Base-by-base conservation (phyloP, 1,140 invertebrate genomes). In the Proctacanthus coquilletti region DNA sequence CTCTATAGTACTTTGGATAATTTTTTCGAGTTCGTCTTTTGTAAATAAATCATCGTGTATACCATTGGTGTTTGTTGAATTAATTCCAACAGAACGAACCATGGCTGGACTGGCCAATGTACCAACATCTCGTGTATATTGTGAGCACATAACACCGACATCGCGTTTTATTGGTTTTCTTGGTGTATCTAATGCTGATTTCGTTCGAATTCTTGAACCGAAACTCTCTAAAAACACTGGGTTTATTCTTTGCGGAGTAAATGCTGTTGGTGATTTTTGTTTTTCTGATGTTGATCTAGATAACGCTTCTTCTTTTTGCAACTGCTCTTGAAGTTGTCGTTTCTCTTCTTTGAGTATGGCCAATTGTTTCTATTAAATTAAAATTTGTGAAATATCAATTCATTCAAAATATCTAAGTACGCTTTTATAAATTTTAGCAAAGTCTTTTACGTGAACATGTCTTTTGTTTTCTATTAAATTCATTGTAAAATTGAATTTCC, bases 311-410 rank as follows among this genome's bases (percentile, higher is more conserved):
- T 60, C 52, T 18, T 65, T 62, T 9, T 75, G 69, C 20, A 69
- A 57, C 49, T 74, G 69, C 19, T 68, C 57, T 34, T 70, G 49
- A 38, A 87, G 53, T 18, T 72, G 66, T 13, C 74, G 62, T 43
- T 84, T 84, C 56, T 86, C 82, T 45, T 81, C 73, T 49, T 80
- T 74, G 35, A 86, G 53, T 19, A 74, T 67, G 23, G 68, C 72
- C 10, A 87, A 63, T 64, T 83, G 75, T 38, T 71, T 66, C 74
- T 77, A 46, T 13, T 55, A 50, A 29, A 14, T n/a, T n/a, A n/a
- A n/a, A n/a, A n/a, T n/a, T n/a, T n/a, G n/a, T n/a, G n/a, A n/a
- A n/a, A n/a, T n/a, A n/a, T n/a, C n/a, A n/a, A n/a, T n/a, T n/a
- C n/a, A n/a, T n/a, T n/a, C n/a, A n/a, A n/a, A n/a, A n/a, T n/a